These are phyloP conservation scores for Salvator merianae DNA, from an alignment of 2,113 vertebrate species.

Conservation along the genomic window DNA sequence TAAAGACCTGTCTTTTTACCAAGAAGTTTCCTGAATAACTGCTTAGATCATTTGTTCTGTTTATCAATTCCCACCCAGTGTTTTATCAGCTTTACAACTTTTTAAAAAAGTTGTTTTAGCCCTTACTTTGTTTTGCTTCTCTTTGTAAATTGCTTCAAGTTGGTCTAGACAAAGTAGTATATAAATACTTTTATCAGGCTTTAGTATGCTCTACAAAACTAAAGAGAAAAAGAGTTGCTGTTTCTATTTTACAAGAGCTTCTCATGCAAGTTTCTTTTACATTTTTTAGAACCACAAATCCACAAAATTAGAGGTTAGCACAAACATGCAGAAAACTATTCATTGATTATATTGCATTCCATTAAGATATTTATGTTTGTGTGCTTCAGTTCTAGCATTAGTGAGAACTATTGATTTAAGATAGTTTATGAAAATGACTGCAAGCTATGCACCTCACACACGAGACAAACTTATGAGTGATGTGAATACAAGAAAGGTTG, in stretches of 20 bases:
- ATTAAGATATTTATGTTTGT: not conserved
- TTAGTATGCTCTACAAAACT: not conserved
- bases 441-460: not conserved
- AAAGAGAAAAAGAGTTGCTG: not conserved
- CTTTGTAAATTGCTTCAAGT: too few species aligned
- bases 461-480: not conserved
- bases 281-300: not conserved
- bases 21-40: too few species aligned
- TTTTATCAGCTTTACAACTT: too few species aligned
- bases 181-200: not conserved
- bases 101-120: too few species aligned
- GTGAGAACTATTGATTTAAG: slow-evolving; percentile 11
- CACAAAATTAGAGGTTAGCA: not conserved
- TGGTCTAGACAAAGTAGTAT: too few species aligned
- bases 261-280: not conserved
- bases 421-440: not conserved
- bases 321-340: not conserved
- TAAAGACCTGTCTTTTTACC: too few species aligned
- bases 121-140: too few species aligned
- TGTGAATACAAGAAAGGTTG: not conserved
- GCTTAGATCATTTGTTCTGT: too few species aligned
- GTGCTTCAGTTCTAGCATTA: rapidly evolving
- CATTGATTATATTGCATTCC: not conserved
- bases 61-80: too few species aligned
- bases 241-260: not conserved